Evolutionary conservation across 2,888 invertebrate genomes (phyloP), one percentile per base, ranked within the genome.

Genomic region (Clivina fossor): DNA sequence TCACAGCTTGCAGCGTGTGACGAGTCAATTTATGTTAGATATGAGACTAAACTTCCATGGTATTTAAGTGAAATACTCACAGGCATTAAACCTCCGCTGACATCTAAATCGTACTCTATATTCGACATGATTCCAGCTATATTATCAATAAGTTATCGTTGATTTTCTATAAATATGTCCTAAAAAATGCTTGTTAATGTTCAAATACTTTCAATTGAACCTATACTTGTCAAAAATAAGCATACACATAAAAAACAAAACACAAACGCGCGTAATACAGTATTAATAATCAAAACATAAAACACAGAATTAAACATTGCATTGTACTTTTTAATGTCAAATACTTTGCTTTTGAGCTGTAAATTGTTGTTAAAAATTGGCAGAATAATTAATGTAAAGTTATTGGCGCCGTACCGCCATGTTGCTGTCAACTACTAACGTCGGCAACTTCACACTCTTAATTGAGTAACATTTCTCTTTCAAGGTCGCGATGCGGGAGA

Each of bases 1-100:
- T n/a, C n/a, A n/a, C n/a, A n/a, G n/a, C n/a, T n/a, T n/a, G n/a
- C n/a, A n/a, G n/a, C n/a, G n/a, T n/a, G n/a, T n/a, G n/a, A n/a
- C n/a, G n/a, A n/a, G n/a, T n/a, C n/a, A n/a, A n/a, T n/a, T n/a
- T n/a, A n/a, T n/a, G n/a, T n/a, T n/a, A n/a, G n/a, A n/a, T n/a
- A n/a, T n/a, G n/a, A n/a, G n/a, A n/a, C n/a, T n/a, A n/a, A n/a
- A n/a, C n/a, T n/a, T n/a, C n/a, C n/a, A n/a, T n/a, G n/a, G n/a
- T n/a, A n/a, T n/a, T n/a, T n/a, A n/a, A n/a, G n/a, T 16, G 4
- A 48, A 46, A 38, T 63, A 78, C 85, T 82, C 76, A 92, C 92
- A 78, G 90, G 90, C 92, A 92, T 92, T 59, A 92, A 80, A 61
- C 90, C 88, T 61, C 89, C 87, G 60, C 88, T 85, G 61, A 84